A percentile compares a stretch with the other conserved stretches of the same genome.
phyloP scores from a whole-genome alignment of 1,140 invertebrate genomes.

The Trichomalopsis sarcophagae region DNA sequence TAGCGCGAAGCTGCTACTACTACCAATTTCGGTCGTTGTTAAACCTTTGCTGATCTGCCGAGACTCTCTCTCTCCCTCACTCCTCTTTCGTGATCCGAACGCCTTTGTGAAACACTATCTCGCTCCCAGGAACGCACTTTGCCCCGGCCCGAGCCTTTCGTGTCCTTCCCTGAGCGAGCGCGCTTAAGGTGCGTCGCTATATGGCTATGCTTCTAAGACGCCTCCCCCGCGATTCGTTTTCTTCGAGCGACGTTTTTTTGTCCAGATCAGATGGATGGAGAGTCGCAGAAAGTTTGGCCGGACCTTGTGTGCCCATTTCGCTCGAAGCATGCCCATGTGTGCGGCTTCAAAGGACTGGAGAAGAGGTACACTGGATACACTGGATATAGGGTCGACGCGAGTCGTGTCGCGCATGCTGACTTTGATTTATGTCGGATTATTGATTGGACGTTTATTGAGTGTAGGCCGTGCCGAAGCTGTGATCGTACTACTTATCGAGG shows the following conservation, averaged over 20 bases:
- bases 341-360: neutral
- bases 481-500: slow-evolving; percentile 19
- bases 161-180: neutral
- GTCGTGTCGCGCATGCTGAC: neutral
- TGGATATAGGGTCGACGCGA: neutral
- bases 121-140: neutral
- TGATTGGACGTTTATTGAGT: slow-evolving; percentile 36
- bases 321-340: too few species aligned
- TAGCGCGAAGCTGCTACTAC: slow-evolving; percentile 3
- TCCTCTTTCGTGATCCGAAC: slow-evolving; percentile 60
- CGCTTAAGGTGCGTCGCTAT: neutral
- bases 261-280: neutral
- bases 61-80: slow-evolving; percentile 43
- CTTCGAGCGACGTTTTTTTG: neutral
- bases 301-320: neutral
- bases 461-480: neutral
- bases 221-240: neutral
- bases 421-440: slow-evolving; percentile 42
- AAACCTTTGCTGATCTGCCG: slow-evolving; percentile 61
- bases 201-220: neutral
- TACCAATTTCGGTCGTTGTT: slow-evolving; percentile 50
- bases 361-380: neutral
- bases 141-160: neutral
- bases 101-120: slow-evolving; percentile 11
- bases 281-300: neutral